Base-by-base conservation (phyloP, 2,888 invertebrate species). In the Anaspis maculata region DNA sequence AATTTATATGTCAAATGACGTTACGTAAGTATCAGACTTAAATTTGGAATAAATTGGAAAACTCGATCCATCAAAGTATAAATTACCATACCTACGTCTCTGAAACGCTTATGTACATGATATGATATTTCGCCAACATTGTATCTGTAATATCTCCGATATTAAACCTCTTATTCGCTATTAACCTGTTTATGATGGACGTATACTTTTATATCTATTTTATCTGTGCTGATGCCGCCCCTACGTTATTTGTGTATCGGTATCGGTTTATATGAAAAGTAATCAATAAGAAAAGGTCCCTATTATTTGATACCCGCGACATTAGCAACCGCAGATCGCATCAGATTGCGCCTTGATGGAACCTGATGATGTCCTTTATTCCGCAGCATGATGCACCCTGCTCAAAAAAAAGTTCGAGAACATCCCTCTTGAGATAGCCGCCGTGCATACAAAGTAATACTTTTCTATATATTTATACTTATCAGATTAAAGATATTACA, bases 121-220 rank as follows among this genome's bases (percentile, higher is more conserved):
- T n/a, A n/a, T n/a, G 37, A 36, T 41, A 29, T 38, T 44, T 41
- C 22, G 36, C 37, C 45, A 40, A 46, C 46, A 46, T 45, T 46
- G 46, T 46, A 43, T 30, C 11, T 33, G 40, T 36, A 36, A 43
- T 45, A 43, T 43, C 35, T 38, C 40, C 45, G 43, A 45, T 46
- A 46, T 46, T 45, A 46, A 46, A 45, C 41, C 43, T 45, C 46
- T 46, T 46, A 46, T 46, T 45, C 39, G 44, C 46, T 40, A 46
- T 46, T 46, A 46, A 46, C 45, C 42, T 45, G 46, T 46, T 46
- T 46, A 46, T 45, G 44, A 42, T 37, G 37, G 38, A 39, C 45
- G 35, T 46, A 46, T 43, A 46, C 38, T 46, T 46, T 45, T 46
- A 46, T 46, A 46, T 46, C 41, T 41, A 35, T 45, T 46, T 46